Base-by-base conservation (phyloP, 2,888 invertebrate species). In the Scelioninae gen. 2 region DNA sequence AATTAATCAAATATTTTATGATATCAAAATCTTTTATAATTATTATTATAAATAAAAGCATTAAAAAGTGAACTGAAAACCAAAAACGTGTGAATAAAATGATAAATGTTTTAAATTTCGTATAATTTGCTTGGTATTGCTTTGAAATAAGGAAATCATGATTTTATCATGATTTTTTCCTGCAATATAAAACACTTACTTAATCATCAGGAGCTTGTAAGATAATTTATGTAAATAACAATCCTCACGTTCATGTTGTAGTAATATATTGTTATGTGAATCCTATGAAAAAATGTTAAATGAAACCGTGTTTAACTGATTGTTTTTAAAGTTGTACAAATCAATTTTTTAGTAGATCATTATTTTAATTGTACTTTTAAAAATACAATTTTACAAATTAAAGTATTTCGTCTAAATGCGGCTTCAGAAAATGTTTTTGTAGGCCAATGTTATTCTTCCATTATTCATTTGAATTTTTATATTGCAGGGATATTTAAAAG, bases 401-500 rank as follows among this genome's bases (percentile, higher is more conserved):
- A 31, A 9, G 9, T 31, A 31, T 9, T 31, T 2, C 10, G 2
- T 10, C 2, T 18, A 22, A 37, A 22, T 22, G 10, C 25, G 57
- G 31, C 57, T 67, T 67, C 48, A 22, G 9, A 15, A 16, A 39
- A 60, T 46, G 7, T 58, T 71, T 64, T 60, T 31, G 53, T 50
- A 22, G 58, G 43, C n/a, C n/a, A n/a, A n/a, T n/a, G n/a, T n/a
- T n/a, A n/a, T n/a, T n/a, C n/a, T n/a, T n/a, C n/a, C n/a, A n/a
- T n/a, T n/a, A n/a, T n/a, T n/a, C n/a, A n/a, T n/a, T n/a, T n/a
- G n/a, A n/a, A n/a, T 28, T 48, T 33, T 50, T 33, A 10, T 3
- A 73, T 81, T 82, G 45, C 81, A 94, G 95, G 96, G 96, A 13
- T 98, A 98, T 86, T 88, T 98, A 74, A 94, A 94, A 90, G 96